These are phyloP conservation scores for Elachura formosa DNA, from an alignment of 2,113 vertebrate genomes.

Conservation along the genomic window DNA sequence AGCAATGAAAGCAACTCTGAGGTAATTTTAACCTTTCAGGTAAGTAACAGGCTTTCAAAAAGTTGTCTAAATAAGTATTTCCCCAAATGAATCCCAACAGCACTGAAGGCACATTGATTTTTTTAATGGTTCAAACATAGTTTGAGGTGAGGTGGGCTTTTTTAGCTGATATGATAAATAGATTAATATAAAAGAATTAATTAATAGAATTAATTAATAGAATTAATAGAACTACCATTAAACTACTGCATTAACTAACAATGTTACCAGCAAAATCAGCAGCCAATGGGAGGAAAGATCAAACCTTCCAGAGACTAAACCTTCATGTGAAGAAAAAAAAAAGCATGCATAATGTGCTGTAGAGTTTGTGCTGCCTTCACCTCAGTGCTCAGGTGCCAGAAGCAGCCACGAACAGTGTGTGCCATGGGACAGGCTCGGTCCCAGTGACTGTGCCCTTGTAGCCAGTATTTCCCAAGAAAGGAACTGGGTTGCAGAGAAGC, in stretches of 20 bases:
- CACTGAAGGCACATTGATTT: neutral
- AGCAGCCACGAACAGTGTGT: accelerated
- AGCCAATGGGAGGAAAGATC: neutral
- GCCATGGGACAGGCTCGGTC: neutral
- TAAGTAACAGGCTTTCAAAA: neutral
- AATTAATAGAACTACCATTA: neutral
- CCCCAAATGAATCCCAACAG: neutral
- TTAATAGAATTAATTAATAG: no score
- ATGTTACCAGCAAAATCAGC: neutral
- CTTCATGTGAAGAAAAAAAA: neutral
- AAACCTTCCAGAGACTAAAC: neutral
- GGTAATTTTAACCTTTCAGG: neutral
- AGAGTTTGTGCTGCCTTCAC: neutral
- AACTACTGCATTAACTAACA: neutral
- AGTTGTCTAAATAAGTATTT: neutral
- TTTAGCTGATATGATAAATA: neutral
- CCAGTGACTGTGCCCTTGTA: accelerated
- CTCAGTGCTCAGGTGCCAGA: accelerated
- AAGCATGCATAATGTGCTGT: accelerated
- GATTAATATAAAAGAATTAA: no score
- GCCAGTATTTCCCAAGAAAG: neutral
- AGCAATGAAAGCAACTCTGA: neutral
- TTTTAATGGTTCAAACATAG: neutral
- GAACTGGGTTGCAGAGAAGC: neutral
- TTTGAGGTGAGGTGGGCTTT: neutral